phyloP scores from a whole-genome alignment of 2,113 vertebrate species.

The Vombatus ursinus region DNA sequence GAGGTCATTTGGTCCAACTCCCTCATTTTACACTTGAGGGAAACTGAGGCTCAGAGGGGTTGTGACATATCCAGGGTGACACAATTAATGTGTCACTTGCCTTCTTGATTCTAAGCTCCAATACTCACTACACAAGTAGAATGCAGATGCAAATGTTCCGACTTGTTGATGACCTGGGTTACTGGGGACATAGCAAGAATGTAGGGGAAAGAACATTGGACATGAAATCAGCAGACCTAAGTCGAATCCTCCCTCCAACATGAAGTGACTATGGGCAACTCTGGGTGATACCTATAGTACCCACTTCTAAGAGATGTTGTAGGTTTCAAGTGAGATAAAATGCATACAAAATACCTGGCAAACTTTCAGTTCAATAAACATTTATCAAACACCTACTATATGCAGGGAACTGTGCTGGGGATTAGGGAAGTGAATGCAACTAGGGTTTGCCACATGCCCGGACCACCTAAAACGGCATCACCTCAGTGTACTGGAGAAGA shows the following conservation, averaged over 20 bases:
- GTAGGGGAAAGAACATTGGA: neutral
- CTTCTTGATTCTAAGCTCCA: neutral
- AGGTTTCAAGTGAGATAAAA: neutral
- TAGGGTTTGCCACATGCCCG: neutral
- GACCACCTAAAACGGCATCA: too few relatives aligned
- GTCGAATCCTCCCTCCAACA: neutral
- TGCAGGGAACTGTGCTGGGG: neutral
- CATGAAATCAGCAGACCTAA: neutral
- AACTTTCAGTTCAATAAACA: neutral
- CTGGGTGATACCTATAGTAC: neutral
- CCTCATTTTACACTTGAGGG: neutral
- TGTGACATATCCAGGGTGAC: neutral
- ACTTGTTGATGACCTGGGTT: neutral
- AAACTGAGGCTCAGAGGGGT: neutral
- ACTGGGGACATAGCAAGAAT: neutral
- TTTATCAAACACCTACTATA: neutral
- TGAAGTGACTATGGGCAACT: neutral
- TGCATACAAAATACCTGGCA: neutral
- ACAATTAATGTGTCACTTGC: neutral
- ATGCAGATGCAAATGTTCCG: neutral
- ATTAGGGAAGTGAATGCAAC: neutral
- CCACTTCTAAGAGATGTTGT: neutral
- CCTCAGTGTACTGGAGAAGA: too few relatives aligned
- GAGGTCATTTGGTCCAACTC: neutral
- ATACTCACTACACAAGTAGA: neutral